Base-by-base conservation (phyloP, 2,888 invertebrate genomes). In the Dryomyza anilis region DNA sequence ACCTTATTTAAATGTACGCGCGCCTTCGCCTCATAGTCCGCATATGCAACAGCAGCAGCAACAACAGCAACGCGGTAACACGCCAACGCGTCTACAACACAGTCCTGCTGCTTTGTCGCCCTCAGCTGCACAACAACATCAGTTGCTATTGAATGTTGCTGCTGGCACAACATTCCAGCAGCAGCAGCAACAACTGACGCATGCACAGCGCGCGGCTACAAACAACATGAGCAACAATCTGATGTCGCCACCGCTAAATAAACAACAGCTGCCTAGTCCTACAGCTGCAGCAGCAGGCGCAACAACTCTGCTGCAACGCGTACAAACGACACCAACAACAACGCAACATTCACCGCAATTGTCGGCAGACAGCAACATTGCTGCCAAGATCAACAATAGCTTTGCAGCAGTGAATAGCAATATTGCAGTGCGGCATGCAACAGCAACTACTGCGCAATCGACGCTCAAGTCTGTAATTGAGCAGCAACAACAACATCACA, bases 281-380 rank as follows among this genome's bases (percentile, higher is more conserved):
- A 56, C 84, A 82, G 66, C 83, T 83, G 76, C 78, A 85, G 72
- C 52, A n/a, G n/a, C n/a, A n/a, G n/a, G n/a, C n/a, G n/a, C n/a
- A n/a, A n/a, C n/a, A n/a, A 8, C 45, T 5, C 19, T 53, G 1
- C 59, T 59, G n/a, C 67, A 66, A 14, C 60, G 62, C 16, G 82
- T 1, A 83, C 59, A 70, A 56, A 65, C 72, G 19, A 67, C 76
- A 5, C 70, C 73, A 48, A 62, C 69, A 25, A 27, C 50, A 84
- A 5, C 53, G 29, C 70, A 68, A 25, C 58, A 55, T 27, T 64
- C 68, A 1, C 62, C 67, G 14, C 80, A 59, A 29, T 16, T 66
- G 39, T n/a, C 23, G 25, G 21, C 79, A 59, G 81, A 82, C 70
- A 74, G 75, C 30, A 75, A 84, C 36, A 85, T 85, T 71, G 81